Conservation (phyloP, 2,113 vertebrate genomes). For the Scophthalmus maximus region DNA sequence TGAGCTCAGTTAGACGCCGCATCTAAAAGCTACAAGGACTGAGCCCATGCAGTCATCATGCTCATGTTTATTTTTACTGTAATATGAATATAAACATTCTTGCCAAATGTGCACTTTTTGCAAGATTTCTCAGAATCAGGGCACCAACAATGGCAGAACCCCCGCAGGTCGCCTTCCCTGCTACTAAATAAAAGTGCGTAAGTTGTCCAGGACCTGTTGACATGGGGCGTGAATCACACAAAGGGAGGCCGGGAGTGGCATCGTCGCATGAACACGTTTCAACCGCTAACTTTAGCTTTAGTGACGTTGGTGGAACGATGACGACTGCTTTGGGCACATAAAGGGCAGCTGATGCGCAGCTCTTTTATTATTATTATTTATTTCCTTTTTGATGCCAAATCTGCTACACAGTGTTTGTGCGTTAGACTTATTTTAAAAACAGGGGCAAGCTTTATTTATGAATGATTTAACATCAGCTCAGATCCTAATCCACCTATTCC, state of each 20-base stretch:
- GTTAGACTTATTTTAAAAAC: not conserved
- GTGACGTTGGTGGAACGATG: not conserved
- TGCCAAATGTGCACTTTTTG: not conserved
- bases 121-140: not conserved
- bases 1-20: slow-evolving; percentile 11
- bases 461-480: slow-evolving; percentile 3
- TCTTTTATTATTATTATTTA: no score
- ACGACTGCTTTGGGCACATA: not conserved
- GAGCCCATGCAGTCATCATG: not conserved
- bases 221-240: not conserved
- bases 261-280: not conserved
- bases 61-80: not conserved
- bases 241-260: not conserved
- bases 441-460: not conserved
- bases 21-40: not conserved
- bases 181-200: not conserved
- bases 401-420: not conserved
- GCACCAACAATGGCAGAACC: not conserved
- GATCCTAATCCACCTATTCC: not conserved
- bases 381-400: not conserved
- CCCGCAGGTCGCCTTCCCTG: slow-evolving; percentile 1
- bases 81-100: slow-evolving; percentile 1
- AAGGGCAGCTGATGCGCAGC: slow-evolving; percentile 23
- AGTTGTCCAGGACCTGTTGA: slow-evolving; percentile 2
- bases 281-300: slow-evolving; percentile 6